Percentiles rank a stretch among this genome's conserved stretches.
phyloP scores from a whole-genome alignment of 2,888 invertebrate species.

The Linnaemya tessellans region DNA sequence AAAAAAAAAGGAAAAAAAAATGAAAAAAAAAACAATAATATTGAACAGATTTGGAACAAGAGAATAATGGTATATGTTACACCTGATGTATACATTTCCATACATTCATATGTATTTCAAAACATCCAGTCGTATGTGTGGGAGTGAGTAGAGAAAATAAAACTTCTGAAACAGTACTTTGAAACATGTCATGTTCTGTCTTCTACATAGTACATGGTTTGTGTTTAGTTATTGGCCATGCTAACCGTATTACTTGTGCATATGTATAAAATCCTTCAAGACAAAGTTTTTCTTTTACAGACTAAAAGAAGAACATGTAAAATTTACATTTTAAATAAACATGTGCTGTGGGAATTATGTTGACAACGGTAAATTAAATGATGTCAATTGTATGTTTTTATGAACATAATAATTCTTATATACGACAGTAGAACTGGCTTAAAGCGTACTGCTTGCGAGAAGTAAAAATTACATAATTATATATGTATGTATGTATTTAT shows the following conservation, averaged over 20 bases:
- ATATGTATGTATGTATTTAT: too few relatives aligned
- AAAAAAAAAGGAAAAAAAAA: not conserved
- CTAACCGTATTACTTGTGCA: constrained; percentile 15
- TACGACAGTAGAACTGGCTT: not conserved
- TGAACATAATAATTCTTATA: not conserved
- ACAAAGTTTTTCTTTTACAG: not conserved
- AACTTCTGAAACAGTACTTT: constrained; percentile 4
- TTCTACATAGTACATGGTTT: not conserved
- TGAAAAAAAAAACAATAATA: too few relatives aligned
- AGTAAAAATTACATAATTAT: too few relatives aligned
- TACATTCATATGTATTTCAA: not conserved
- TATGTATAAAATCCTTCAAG: constrained; percentile 25
- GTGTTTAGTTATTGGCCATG: constrained; percentile 13
- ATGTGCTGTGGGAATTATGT: not conserved
- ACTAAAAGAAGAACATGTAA: not conserved
- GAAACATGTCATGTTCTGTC: not conserved
- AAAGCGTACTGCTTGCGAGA: too few relatives aligned
- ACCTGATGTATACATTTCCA: not conserved
- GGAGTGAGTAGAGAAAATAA: not conserved
- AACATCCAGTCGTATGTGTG: not conserved
- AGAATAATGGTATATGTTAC: constrained; percentile 17
- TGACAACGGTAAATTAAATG: not conserved
- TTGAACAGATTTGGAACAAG: not conserved
- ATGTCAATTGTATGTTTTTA: not conserved
- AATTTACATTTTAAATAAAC: not conserved